Conservation (phyloP, 1,140 invertebrate genomes). For the Bombus pyrosoma region DNA sequence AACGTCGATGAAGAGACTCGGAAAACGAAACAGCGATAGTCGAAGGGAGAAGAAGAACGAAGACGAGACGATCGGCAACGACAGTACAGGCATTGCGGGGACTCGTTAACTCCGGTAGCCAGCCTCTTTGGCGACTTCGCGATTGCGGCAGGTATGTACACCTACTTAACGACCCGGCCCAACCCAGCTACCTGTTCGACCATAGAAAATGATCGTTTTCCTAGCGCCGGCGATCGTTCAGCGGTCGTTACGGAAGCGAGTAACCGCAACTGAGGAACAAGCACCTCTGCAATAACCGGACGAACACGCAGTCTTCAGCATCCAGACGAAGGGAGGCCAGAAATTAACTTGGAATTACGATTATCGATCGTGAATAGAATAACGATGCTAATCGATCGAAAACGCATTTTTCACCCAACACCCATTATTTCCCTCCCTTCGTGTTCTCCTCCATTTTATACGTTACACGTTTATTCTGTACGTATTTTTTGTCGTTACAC, state of each 20-base stretch:
- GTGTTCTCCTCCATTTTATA: background rate
- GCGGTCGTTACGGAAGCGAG: conserved; percentile 56
- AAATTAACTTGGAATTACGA: background rate
- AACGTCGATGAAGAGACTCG: conserved; percentile 5
- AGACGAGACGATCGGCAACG: background rate
- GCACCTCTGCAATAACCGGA: conserved; percentile 22
- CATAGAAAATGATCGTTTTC: conserved; percentile 69
- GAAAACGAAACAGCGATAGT: conserved; percentile 1
- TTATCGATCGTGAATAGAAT: background rate
- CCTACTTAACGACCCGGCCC: conserved; percentile 69
- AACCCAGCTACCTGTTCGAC: conserved; percentile 69
- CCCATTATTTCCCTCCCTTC: background rate
- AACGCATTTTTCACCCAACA: background rate
- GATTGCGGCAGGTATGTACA: conserved; percentile 66
- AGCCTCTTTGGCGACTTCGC: conserved; percentile 64
- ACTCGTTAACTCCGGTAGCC: conserved; percentile 69
- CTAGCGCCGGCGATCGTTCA: conserved; percentile 66
- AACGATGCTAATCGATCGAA: background rate
- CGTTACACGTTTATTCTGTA: background rate
- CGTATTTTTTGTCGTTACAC: background rate
- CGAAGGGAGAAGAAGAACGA: background rate
- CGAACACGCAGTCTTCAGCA: background rate
- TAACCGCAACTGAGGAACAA: conserved; percentile 33
- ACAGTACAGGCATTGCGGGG: conserved; percentile 18
- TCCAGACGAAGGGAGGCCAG: background rate